phyloP scores from a whole-genome alignment of 2,113 vertebrate genomes.

The Oncorhynchus keta region DNA sequence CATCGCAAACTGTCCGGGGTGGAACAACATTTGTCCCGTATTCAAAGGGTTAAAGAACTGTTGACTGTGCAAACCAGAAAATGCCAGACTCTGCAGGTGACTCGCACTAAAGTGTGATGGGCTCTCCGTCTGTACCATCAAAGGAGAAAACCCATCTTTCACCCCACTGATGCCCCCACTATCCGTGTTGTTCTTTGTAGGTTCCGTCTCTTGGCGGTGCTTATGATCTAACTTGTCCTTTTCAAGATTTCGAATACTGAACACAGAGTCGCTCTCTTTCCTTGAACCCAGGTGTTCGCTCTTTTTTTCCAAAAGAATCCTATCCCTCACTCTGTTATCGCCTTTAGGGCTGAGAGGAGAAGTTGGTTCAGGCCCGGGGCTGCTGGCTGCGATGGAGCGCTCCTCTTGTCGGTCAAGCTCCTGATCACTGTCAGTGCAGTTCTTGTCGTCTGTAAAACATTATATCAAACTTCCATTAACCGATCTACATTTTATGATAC shows the following conservation, averaged over 20 bases:
- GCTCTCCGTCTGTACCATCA: slow-evolving; percentile 81
- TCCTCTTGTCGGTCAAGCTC: slow-evolving; percentile 81
- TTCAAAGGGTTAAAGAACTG: slow-evolving; percentile 82
- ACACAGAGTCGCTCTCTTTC: slow-evolving; percentile 61
- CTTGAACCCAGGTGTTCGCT: slow-evolving; percentile 54
- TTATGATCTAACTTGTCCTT: slow-evolving; percentile 75
- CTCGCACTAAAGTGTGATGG: slow-evolving; percentile 74
- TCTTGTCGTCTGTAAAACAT: slow-evolving; percentile 76
- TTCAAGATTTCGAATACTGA: slow-evolving; percentile 62
- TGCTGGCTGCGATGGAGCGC: slow-evolving; percentile 53
- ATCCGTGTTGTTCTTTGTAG: slow-evolving; percentile 73
- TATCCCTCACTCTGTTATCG: slow-evolving; percentile 71
- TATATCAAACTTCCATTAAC: background rate
- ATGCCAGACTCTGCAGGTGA: slow-evolving; percentile 82
- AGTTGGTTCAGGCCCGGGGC: slow-evolving; percentile 40
- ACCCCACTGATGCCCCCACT: slow-evolving; percentile 48
- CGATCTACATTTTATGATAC: background rate
- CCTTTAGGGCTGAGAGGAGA: slow-evolving; percentile 59
- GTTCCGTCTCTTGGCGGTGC: slow-evolving; percentile 58
- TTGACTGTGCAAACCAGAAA: slow-evolving; percentile 80
- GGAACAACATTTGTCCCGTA: slow-evolving; percentile 81
- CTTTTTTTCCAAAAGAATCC: slow-evolving; percentile 60
- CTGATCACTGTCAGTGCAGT: slow-evolving; percentile 75
- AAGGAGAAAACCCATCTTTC: slow-evolving; percentile 76
- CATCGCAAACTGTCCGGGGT: slow-evolving; percentile 84